phyloP scores from a whole-genome alignment of 2,113 vertebrate species.

The Centropus unirufus region DNA sequence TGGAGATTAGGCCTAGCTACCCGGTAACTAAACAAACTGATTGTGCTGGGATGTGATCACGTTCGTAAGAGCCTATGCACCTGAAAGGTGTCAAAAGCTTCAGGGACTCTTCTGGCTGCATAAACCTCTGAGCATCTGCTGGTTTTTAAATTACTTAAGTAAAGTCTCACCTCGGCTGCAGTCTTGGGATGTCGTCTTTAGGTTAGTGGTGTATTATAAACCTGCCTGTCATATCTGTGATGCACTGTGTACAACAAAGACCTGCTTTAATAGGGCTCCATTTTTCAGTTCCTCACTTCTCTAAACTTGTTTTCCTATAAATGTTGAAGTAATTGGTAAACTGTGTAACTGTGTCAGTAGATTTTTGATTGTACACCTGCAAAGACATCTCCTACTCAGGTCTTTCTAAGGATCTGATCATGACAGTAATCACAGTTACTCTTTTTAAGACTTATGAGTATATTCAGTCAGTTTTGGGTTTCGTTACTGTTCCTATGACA shows the following conservation, averaged over 20 bases:
- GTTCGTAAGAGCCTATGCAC: not conserved
- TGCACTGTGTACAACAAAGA: not conserved
- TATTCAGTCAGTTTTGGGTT: not conserved
- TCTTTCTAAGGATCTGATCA: not conserved
- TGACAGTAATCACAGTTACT: not conserved
- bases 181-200: not conserved
- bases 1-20: not conserved
- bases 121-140: not conserved
- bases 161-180: not conserved
- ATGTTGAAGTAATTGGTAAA: not conserved
- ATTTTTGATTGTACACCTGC: not conserved
- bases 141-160: not conserved
- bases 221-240: not conserved
- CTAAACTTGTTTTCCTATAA: slow-evolving; percentile 4
- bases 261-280: not conserved
- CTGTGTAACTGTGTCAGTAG: not conserved
- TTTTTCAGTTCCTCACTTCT: slow-evolving; percentile 18
- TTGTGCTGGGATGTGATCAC: accelerated
- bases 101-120: not conserved
- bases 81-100: not conserved
- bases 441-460: not conserved
- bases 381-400: not conserved
- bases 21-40: not conserved
- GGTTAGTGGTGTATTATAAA: not conserved
- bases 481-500: not conserved